Evolutionary conservation across 2,888 invertebrate genomes (phyloP).

Genomic region (Dryocosmus kuriphilus): DNA sequence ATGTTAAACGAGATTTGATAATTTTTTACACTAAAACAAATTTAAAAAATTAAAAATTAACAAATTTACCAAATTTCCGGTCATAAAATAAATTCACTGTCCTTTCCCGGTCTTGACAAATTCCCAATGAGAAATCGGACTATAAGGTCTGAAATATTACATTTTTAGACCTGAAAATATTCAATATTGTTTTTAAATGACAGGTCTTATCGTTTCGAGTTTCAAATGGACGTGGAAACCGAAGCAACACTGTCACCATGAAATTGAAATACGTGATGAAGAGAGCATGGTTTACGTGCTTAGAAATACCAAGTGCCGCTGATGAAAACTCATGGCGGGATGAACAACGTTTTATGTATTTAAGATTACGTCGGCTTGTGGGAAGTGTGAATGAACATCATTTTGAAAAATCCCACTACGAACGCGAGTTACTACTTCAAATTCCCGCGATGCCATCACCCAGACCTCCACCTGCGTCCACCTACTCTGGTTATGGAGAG

Average conservation of each 20-base stretch:
- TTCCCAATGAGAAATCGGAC: too few relatives aligned
- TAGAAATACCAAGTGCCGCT: constrained; percentile 61
- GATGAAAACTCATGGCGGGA: constrained; percentile 72
- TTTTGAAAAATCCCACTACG: constrained; percentile 67
- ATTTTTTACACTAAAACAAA: too few relatives aligned
- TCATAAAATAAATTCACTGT: too few relatives aligned
- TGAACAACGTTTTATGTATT: constrained; percentile 74
- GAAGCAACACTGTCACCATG: constrained; percentile 66
- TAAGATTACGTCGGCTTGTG: constrained; percentile 71
- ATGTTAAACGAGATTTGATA: too few relatives aligned
- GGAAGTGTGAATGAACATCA: constrained; percentile 71
- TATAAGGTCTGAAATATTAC: too few relatives aligned
- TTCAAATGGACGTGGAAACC: constrained; percentile 55
- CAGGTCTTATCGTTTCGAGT: constrained; percentile 63
- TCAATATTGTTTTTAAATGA: neutral
- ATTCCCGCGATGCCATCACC: constrained; percentile 52
- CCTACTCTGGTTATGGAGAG: constrained; percentile 74
- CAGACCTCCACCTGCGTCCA: constrained; percentile 66
- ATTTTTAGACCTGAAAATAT: neutral
- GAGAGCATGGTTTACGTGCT: constrained; percentile 73
- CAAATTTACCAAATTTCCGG: too few relatives aligned
- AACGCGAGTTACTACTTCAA: constrained; percentile 62
- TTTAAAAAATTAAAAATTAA: too few relatives aligned
- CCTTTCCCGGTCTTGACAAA: too few relatives aligned
- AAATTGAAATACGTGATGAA: constrained; percentile 70